Conservation (phyloP, 2,888 invertebrate species). For the Dicranocentrus wangi region DNA sequence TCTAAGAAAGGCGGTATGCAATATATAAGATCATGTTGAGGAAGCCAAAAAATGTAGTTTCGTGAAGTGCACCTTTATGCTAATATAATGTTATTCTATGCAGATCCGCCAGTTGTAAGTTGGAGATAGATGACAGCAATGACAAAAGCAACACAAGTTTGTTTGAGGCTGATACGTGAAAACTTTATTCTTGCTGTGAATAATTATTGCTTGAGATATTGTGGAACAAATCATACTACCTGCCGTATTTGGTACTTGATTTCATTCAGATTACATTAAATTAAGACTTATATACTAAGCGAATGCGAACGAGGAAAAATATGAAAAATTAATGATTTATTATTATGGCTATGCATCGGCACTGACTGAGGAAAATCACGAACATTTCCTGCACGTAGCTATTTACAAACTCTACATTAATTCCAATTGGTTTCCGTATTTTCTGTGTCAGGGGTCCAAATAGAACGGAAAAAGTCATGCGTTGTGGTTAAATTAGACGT, state of each 20-base stretch:
- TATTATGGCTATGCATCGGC: slow-evolving; percentile 52
- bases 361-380: slow-evolving; percentile 58
- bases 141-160: no score
- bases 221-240: slow-evolving; percentile 20
- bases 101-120: no score
- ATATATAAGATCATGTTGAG: no score
- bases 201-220: slow-evolving; percentile 51
- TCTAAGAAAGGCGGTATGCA: no score
- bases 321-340: slow-evolving; percentile 36
- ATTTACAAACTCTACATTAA: slow-evolving; percentile 44
- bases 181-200: slow-evolving; percentile 33
- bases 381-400: slow-evolving; percentile 16
- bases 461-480: slow-evolving; percentile 70
- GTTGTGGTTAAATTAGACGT: slow-evolving; percentile 60
- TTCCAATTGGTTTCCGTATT: slow-evolving; percentile 58
- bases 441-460: slow-evolving; percentile 70
- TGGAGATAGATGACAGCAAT: no score
- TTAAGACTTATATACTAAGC: slow-evolving; percentile 26
- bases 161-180: slow-evolving; percentile 37
- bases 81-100: no score
- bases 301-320: slow-evolving; percentile 59
- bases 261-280: background rate
- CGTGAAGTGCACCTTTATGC: no score
- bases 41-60: no score
- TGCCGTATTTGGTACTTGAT: background rate